phyloP scores from a whole-genome alignment of 2,113 vertebrate species.

The Actinemys pallida region DNA sequence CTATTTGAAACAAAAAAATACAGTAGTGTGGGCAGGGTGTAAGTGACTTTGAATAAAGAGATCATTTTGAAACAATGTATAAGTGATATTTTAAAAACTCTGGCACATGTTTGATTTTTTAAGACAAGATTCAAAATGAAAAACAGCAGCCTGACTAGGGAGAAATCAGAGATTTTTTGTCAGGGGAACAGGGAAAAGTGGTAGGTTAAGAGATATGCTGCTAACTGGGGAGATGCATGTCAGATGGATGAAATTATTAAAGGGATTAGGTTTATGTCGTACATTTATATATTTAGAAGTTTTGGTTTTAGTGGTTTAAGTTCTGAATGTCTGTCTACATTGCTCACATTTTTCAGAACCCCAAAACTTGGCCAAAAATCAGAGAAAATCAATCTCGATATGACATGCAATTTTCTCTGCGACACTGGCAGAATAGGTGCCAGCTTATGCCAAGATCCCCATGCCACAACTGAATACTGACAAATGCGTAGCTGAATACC shows the following conservation, averaged over 20 bases:
- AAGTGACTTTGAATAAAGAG: background rate
- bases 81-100: background rate
- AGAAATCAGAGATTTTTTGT: background rate
- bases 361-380: background rate
- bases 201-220: background rate
- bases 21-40: background rate
- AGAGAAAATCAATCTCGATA: background rate
- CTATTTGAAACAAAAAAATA: constrained; percentile 2
- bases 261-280: background rate
- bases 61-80: background rate
- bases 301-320: background rate
- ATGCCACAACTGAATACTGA: background rate
- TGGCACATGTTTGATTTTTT: background rate
- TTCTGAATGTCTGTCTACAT: background rate
- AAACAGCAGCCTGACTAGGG: background rate
- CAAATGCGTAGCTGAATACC: background rate
- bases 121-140: background rate
- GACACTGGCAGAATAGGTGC: background rate
- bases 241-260: background rate
- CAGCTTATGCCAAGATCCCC: background rate
- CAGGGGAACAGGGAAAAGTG: background rate
- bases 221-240: background rate
- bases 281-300: background rate
- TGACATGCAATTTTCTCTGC: background rate
- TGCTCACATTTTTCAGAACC: background rate